Base-by-base conservation (phyloP, 2,888 invertebrate species). In the Caenorhabditis sinica region DNA sequence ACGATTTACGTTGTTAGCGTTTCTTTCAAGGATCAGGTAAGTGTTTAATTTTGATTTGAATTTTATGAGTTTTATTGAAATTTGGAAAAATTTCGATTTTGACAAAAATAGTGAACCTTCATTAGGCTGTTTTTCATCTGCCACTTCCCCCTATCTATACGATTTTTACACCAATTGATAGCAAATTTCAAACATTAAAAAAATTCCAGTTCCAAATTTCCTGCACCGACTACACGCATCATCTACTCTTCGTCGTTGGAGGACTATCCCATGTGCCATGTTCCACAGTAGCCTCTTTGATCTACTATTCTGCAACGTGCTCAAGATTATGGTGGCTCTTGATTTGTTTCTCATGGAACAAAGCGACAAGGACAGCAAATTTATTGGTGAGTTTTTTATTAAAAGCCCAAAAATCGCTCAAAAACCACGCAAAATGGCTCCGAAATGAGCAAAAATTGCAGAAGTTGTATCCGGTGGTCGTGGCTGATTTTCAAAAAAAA, bases 321-420 rank as follows among this genome's bases (percentile, higher is more conserved):
- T 93, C 93, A 58, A 91, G 93, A 6, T 86, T 94, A 36, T 94
- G 94, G 94, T 94, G 94, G 97, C 96, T 97, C 63, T 95, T 96
- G 82, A 95, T 97, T 53, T 96, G 96, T 76, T 95, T 96, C 28
- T 81, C 86, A 17, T 88, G 86, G 88, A 88, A 87, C 65, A 81
- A 79, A 49, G 75, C 86, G 33, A 87, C 86, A 23, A 60, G 73
- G 9, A 76, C 80, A 11, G 81, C 77, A 2, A 75, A 66, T 43
- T 73, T 71, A 17, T 51, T 87, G 77, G 87, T 87, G 11, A n/a
- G 58, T 15, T 30, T 51, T 17, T 43, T 25, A 23, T n/a, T n/a
- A n/a, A n/a, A n/a, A 0, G 49, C 40, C 17, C 4, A 17, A 58
- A 30, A 2, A 30, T 30, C 15, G 15, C 17, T n/a, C n/a, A n/a